Evolutionary conservation across 2,113 vertebrate species (phyloP), one percentile per base, ranked within the genome.

Genomic region (Terrapene triunguis): DNA sequence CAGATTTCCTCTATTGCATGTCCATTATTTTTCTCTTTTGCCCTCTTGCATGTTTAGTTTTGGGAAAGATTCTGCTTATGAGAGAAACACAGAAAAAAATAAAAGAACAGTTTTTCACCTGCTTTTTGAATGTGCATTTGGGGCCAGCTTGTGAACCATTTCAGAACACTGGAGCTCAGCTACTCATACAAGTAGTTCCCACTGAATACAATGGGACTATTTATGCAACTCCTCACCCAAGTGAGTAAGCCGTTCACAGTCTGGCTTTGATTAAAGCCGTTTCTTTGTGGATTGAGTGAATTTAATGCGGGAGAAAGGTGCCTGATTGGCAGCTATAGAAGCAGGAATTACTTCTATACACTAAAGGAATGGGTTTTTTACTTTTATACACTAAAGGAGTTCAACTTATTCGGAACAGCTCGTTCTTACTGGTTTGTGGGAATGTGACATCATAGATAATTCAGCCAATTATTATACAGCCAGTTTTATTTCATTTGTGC

Each of bases 351-450:
- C 87, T 90, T 84, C 57, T 21, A 79, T 17, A 47, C 57, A 62
- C 81, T 47, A 82, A 87, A 95, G 84, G 90, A 94, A 95, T 69
- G 53, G 17, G 21, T 8, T 22, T 54, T 54, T 42, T 0, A 0
- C 88, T 90, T 84, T 62, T 21, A 79, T 17, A 47, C 62, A 62
- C 82, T 48, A 82, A 87, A 95, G 84, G 90, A 94, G 94, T 69
- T 54, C 86, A n/a, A 13, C 10, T 42, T 44, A 6, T 22, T 88
- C 65, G 0, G 21, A 89, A 81, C 54, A 91, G n/a, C 57, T 92
- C 2, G 0, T 59, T 35, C 1, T 91, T 81, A 74, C 74, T 19
- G 80, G 48, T 14, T 93, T 69, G 57, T 76, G 35, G 80, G 24
- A 90, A 27, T 74, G 24, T 84, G 82, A 80, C 19, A 24, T 2